Conservation (phyloP, 2,113 vertebrate species). For the Clarias macrocephalus region DNA sequence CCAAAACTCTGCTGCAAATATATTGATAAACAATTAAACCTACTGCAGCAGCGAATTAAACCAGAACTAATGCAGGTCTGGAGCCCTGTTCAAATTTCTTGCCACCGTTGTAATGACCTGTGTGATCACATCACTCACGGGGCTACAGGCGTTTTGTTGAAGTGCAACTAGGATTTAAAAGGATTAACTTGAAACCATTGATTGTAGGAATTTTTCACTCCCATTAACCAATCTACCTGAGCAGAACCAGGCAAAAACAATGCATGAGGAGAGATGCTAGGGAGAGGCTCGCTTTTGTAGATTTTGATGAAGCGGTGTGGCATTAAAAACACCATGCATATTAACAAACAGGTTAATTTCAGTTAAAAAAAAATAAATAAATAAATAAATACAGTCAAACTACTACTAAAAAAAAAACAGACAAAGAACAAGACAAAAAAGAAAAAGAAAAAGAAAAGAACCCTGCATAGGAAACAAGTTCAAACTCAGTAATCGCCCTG, state of each 20-base stretch:
- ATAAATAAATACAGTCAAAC: not conserved
- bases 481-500: not conserved
- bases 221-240: not conserved
- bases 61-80: slow-evolving; percentile 19
- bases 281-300: not conserved
- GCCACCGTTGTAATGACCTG: slow-evolving; percentile 34
- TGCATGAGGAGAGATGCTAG: not conserved
- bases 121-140: slow-evolving; percentile 17
- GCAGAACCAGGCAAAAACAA: slow-evolving; percentile 1
- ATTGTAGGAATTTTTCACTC: not conserved
- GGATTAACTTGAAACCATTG: not conserved
- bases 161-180: slow-evolving; percentile 15
- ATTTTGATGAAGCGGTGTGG: not conserved
- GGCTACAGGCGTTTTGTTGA: slow-evolving; percentile 20
- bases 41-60: slow-evolving; percentile 6
- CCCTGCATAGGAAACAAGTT: not conserved
- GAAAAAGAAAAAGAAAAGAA: not conserved
- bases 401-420: not conserved
- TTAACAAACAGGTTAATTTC: not conserved
- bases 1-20: slow-evolving; percentile 17
- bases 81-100: slow-evolving; percentile 1
- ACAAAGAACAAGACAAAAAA: not conserved
- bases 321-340: not conserved
- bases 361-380: no score
- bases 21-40: slow-evolving; percentile 5